Conservation (phyloP, 2,888 invertebrate species). For the Ectemnius lituratus region DNA sequence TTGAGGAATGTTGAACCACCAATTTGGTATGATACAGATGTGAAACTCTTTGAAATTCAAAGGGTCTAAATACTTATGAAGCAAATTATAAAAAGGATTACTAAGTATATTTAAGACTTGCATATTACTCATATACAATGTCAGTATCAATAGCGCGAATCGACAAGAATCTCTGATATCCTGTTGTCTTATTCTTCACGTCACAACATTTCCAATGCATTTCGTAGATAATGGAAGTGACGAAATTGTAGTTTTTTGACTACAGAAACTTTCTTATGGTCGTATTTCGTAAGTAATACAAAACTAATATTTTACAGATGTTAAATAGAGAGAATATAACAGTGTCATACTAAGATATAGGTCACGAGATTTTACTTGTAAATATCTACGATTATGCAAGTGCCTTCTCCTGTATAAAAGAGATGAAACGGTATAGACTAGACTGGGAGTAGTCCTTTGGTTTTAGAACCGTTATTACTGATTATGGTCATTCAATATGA, state of each 20-base stretch:
- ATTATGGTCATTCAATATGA: no score
- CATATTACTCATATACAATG: constrained; percentile 38
- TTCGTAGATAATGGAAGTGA: background rate
- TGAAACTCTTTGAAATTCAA: constrained; percentile 99
- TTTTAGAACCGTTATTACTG: no score
- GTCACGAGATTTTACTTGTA: constrained; percentile 24
- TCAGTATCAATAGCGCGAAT: constrained; percentile 31
- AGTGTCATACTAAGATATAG: constrained; percentile 8
- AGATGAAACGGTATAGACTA: constrained; percentile 19
- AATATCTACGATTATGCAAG: constrained; percentile 40
- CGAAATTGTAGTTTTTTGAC: constrained; percentile 12
- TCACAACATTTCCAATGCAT: background rate
- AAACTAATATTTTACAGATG: constrained; percentile 42
- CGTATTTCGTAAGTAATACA: constrained; percentile 46
- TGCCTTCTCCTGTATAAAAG: constrained; percentile 37
- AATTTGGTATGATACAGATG: constrained; percentile 99
- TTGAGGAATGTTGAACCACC: constrained; percentile 98
- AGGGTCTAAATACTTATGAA: constrained; percentile 83
- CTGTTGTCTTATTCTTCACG: constrained; percentile 28
- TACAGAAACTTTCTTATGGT: constrained; percentile 24
- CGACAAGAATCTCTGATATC: constrained; percentile 26
- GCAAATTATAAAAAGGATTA: constrained; percentile 20
- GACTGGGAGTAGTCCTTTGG: background rate
- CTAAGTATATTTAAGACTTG: constrained; percentile 34
- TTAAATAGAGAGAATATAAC: constrained; percentile 14